Evolutionary conservation across 2,888 invertebrate genomes (phyloP).

Genomic region (Drosophila algonquin): DNA sequence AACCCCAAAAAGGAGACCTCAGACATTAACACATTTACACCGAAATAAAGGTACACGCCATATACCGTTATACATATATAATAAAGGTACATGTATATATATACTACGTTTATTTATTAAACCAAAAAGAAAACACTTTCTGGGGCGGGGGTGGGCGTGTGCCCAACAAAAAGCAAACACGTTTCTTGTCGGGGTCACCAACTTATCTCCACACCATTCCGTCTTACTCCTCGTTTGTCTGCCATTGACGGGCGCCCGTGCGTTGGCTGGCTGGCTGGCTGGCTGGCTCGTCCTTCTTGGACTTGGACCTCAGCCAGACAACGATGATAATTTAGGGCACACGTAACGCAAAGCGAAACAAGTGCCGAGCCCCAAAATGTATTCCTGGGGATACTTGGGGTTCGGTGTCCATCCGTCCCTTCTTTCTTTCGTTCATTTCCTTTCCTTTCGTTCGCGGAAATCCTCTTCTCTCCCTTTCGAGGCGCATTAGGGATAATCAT

Average conservation of each 20-base stretch:
- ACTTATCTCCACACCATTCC: constrained; percentile 44
- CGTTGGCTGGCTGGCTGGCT: neutral
- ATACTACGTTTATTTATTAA: constrained; percentile 53
- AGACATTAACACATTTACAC: constrained; percentile 76
- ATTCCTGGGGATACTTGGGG: constrained; percentile 21
- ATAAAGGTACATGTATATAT: too few relatives aligned
- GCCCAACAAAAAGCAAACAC: constrained; percentile 49
- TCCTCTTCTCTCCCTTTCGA: constrained; percentile 42
- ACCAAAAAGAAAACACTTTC: constrained; percentile 23
- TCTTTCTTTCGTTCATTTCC: constrained; percentile 37
- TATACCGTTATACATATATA: too few relatives aligned
- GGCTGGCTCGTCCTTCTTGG: constrained; percentile 9
- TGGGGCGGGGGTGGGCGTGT: constrained; percentile 8
- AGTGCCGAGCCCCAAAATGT: constrained; percentile 8
- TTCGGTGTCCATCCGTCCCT: constrained; percentile 8
- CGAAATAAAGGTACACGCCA: constrained; percentile 17
- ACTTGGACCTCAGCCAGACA: constrained; percentile 54
- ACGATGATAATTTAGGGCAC: constrained; percentile 62
- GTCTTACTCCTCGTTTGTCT: constrained; percentile 38
- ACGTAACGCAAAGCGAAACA: constrained; percentile 36
- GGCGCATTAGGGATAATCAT: constrained; percentile 75
- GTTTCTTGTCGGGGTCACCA: constrained; percentile 60
- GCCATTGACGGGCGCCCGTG: constrained; percentile 64
- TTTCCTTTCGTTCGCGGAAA: constrained; percentile 40
- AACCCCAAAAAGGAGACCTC: constrained; percentile 67